Conservation (phyloP, 2,888 invertebrate genomes). For the Limnephilus marmoratus region DNA sequence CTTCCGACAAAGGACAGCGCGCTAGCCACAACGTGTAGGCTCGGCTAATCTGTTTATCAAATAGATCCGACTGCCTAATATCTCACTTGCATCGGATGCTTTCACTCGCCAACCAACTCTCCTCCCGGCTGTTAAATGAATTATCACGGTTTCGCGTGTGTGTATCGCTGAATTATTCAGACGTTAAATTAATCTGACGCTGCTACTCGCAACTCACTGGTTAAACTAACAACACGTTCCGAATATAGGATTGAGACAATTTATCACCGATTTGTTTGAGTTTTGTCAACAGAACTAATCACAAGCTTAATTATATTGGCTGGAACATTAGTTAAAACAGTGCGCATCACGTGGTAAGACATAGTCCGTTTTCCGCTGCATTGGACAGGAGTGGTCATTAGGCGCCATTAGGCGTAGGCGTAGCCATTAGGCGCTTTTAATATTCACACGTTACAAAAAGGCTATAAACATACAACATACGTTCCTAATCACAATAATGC, state of each 20-base stretch:
- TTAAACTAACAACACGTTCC: not conserved
- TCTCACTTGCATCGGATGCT: slow-evolving; percentile 43
- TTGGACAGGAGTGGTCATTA: not conserved
- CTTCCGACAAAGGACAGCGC: slow-evolving; percentile 43
- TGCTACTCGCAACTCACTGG: not conserved
- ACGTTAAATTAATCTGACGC: not conserved
- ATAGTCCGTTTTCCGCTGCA: not conserved
- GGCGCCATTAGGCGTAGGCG: too few relatives aligned
- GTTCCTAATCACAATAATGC: too few relatives aligned
- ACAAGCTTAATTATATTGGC: not conserved
- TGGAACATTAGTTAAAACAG: not conserved
- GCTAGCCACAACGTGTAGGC: slow-evolving; percentile 43
- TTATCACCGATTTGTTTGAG: not conserved
- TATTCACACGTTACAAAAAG: too few relatives aligned
- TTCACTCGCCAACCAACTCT: slow-evolving; percentile 16
- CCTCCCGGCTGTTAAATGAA: slow-evolving; percentile 12
- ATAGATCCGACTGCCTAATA: slow-evolving; percentile 45
- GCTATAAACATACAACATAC: too few relatives aligned
- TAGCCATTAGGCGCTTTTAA: too few relatives aligned
- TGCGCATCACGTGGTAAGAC: not conserved
- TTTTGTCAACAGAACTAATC: not conserved
- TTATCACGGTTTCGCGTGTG: slow-evolving; percentile 12
- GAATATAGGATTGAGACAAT: not conserved
- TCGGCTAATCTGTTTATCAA: slow-evolving; percentile 62
- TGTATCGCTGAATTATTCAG: slow-evolving; percentile 6